phyloP scores from a whole-genome alignment of 2,113 vertebrate genomes.

The Vulpes vulpes region DNA sequence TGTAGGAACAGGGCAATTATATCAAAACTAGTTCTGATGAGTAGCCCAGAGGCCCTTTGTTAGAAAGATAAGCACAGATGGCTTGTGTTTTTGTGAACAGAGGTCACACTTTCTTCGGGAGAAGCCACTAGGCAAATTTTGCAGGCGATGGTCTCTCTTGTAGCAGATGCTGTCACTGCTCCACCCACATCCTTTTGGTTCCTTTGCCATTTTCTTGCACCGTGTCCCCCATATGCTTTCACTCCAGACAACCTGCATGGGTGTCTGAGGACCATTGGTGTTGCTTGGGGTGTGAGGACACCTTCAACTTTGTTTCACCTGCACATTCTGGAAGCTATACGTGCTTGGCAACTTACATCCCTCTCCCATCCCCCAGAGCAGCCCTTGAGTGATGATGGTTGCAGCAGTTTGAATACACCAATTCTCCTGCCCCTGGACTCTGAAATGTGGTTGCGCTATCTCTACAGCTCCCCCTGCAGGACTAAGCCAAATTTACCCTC shows the following conservation, averaged over 20 bases:
- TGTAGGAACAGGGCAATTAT: neutral
- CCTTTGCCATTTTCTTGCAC: neutral
- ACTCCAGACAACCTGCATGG: neutral
- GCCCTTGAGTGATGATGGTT: neutral
- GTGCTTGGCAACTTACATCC: neutral
- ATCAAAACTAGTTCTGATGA: neutral
- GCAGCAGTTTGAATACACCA: accelerated
- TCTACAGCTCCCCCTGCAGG: neutral
- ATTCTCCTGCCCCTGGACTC: neutral
- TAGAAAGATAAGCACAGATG: neutral
- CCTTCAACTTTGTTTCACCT: neutral
- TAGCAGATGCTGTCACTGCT: neutral
- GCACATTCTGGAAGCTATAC: neutral
- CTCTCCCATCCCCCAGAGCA: accelerated
- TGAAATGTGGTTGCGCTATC: neutral
- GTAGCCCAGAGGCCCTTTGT: neutral
- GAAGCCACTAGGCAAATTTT: neutral
- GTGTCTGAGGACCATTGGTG: neutral
- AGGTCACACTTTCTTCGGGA: neutral
- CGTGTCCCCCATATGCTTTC: neutral
- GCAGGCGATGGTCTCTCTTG: neutral
- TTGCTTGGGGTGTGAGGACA: neutral
- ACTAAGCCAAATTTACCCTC: neutral
- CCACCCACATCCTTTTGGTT: neutral
- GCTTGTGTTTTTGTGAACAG: neutral